phyloP scores from a whole-genome alignment of 1,140 invertebrate genomes.

The Drosophila ironensis region DNA sequence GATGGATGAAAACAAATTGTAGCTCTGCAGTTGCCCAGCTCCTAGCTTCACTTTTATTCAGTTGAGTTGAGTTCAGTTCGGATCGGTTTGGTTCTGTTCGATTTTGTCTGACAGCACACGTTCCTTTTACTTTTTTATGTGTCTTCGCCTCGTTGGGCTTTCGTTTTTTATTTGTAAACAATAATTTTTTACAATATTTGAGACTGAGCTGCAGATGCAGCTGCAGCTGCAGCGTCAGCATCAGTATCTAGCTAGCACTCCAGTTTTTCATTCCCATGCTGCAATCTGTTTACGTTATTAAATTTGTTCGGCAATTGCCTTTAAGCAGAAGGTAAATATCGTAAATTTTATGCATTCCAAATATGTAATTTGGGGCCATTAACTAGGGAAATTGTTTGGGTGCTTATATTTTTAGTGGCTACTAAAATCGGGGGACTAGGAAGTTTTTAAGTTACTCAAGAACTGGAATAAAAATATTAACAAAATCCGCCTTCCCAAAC shows the following conservation, averaged over 20 bases:
- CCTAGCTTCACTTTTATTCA: slow-evolving; percentile 5
- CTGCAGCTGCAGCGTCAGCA: slow-evolving; percentile 22
- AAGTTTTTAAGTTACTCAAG: too few relatives aligned
- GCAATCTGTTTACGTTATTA: slow-evolving; percentile 59
- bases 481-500: not conserved
- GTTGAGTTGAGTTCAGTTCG: not conserved
- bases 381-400: slow-evolving; percentile 8
- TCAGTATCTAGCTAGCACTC: slow-evolving; percentile 10
- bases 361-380: slow-evolving; percentile 14
- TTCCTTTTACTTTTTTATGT: slow-evolving; percentile 55
- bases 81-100: slow-evolving; percentile 8
- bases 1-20: slow-evolving; percentile 62
- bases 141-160: slow-evolving; percentile 34
- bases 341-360: slow-evolving; percentile 39
- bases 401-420: slow-evolving; percentile 33
- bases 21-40: slow-evolving; percentile 20
- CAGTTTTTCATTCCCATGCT: slow-evolving; percentile 6
- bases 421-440: too few relatives aligned
- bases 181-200: slow-evolving; percentile 62
- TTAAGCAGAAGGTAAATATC: slow-evolving; percentile 55
- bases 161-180: slow-evolving; percentile 69
- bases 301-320: slow-evolving; percentile 47
- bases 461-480: not conserved
- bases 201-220: slow-evolving; percentile 37
- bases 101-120: slow-evolving; percentile 44